Evolutionary conservation across 2,113 vertebrate species (phyloP).

Genomic region (Elgaria multicarinata): DNA sequence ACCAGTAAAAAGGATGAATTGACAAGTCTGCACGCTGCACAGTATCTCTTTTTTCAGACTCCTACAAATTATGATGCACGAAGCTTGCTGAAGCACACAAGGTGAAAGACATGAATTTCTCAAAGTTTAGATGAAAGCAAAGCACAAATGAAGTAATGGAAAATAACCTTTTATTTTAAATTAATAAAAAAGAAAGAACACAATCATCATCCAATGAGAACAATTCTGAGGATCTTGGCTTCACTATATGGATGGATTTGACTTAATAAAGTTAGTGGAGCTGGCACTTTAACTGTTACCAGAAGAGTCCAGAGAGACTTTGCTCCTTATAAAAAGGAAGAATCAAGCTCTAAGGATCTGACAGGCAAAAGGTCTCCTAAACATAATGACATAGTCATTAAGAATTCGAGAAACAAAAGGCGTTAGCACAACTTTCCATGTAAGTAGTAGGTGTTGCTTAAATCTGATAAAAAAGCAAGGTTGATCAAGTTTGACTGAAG

Average conservation of each 20-base stretch:
- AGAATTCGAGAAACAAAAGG: neutral
- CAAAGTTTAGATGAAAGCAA: neutral
- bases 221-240: slow-evolving; percentile 61
- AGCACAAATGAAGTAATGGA: slow-evolving; percentile 50
- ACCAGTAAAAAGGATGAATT: neutral
- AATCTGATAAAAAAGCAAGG: slow-evolving; percentile 36
- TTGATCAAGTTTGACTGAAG: neutral
- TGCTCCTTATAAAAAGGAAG: neutral
- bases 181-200: slow-evolving; percentile 66
- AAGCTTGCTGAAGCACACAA: accelerated
- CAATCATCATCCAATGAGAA: slow-evolving; percentile 62
- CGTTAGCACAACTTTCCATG: neutral
- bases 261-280: slow-evolving; percentile 46
- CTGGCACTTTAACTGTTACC: slow-evolving; percentile 29
- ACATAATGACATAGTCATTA: neutral
- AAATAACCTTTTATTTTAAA: slow-evolving; percentile 76
- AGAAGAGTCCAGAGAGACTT: accelerated
- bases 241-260: slow-evolving; percentile 53
- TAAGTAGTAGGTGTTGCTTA: slow-evolving; percentile 12
- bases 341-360: neutral
- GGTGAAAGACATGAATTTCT: accelerated
- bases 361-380: neutral
- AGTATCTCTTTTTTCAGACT: neutral
- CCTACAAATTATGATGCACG: neutral
- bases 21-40: neutral